phyloP scores from a whole-genome alignment of 2,113 vertebrate genomes.

The Dipodomys spectabilis region DNA sequence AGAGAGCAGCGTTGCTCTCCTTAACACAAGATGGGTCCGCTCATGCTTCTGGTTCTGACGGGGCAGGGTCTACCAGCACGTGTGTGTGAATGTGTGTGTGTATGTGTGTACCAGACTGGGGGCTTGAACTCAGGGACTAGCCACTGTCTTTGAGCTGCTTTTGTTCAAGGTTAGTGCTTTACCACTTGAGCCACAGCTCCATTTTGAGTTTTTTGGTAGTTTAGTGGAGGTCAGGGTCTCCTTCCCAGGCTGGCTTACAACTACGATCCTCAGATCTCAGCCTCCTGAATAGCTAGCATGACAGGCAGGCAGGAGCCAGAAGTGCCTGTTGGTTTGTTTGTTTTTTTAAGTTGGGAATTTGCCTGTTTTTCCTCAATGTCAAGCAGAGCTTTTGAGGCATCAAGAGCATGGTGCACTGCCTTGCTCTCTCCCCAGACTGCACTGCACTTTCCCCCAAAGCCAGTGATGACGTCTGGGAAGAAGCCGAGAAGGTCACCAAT shows the following conservation, averaged over 20 bases:
- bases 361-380: background rate
- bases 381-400: background rate
- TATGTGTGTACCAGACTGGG: too few relatives aligned
- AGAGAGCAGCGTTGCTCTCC: accelerated
- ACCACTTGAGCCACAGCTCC: too few relatives aligned
- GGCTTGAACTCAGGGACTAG: too few relatives aligned
- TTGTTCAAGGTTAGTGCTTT: background rate
- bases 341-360: background rate
- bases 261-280: background rate
- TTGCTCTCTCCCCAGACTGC: background rate
- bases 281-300: background rate
- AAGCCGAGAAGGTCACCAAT: background rate
- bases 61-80: background rate
- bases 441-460: background rate
- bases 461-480: background rate
- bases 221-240: too few relatives aligned
- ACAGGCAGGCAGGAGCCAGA: background rate
- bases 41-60: accelerated
- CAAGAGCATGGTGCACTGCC: background rate
- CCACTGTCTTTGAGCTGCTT: background rate
- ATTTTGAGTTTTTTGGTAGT: too few relatives aligned
- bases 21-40: background rate
- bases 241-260: too few relatives aligned
- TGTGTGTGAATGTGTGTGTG: too few relatives aligned
- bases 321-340: background rate